Conservation (phyloP, 2,113 vertebrate species). For the Tor tambroides region DNA sequence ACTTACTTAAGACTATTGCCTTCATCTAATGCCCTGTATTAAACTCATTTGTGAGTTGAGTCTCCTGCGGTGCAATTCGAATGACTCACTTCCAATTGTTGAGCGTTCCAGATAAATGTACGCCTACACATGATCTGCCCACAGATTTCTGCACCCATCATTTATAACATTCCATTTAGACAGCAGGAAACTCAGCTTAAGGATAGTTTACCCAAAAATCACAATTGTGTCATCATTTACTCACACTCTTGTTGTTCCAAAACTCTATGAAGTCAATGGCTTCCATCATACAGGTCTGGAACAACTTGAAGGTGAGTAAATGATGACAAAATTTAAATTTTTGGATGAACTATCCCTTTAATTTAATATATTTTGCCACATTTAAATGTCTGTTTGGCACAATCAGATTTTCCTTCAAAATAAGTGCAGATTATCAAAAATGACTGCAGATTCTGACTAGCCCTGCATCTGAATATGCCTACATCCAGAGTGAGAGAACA, state of each 20-base stretch:
- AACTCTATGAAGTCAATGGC: too few relatives aligned
- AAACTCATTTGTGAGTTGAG: background rate
- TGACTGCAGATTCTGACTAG: background rate
- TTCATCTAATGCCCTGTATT: background rate
- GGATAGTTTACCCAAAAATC: too few relatives aligned
- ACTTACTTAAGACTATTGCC: background rate
- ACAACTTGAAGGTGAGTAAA: too few relatives aligned
- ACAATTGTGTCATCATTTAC: too few relatives aligned
- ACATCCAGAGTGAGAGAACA: too few relatives aligned
- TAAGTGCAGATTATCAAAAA: background rate
- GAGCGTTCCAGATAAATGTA: background rate
- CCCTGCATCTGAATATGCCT: too few relatives aligned
- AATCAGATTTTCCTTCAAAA: background rate
- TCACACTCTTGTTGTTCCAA: too few relatives aligned
- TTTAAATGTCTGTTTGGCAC: background rate
- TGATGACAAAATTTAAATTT: too few relatives aligned
- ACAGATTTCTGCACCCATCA: background rate
- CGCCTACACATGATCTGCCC: background rate
- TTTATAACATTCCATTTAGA: background rate
- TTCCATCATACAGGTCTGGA: too few relatives aligned
- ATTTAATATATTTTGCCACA: background rate
- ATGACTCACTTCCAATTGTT: background rate
- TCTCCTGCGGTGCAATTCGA: background rate
- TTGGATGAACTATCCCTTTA: too few relatives aligned
- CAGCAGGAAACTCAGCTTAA: background rate